phyloP scores from a whole-genome alignment of 1,140 invertebrate genomes.

The Hycleus phaleratus region DNA sequence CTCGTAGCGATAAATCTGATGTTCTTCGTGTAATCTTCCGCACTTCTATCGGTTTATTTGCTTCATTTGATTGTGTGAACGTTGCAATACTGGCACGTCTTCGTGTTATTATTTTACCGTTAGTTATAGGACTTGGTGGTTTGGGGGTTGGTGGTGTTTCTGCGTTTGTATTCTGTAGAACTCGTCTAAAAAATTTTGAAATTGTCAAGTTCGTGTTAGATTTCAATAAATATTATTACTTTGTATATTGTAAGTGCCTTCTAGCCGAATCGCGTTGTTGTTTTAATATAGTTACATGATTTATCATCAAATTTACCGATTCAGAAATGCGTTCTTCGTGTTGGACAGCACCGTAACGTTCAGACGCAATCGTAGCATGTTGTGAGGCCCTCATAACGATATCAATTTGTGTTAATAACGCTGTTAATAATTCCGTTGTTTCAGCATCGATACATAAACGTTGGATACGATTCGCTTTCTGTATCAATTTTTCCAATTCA shows the following conservation, averaged over 20 bases:
- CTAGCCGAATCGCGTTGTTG: constrained; percentile 37
- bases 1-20: constrained; percentile 29
- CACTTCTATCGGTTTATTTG: constrained; percentile 12
- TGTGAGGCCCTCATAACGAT: constrained; percentile 32
- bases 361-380: constrained; percentile 31
- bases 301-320: constrained; percentile 37
- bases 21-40: constrained; percentile 31
- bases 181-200: constrained; percentile 23
- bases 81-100: constrained; percentile 37
- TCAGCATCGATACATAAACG: constrained; percentile 36
- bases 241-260: constrained; percentile 38
- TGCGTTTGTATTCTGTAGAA: constrained; percentile 29
- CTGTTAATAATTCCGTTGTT: constrained; percentile 33
- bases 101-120: constrained; percentile 19
- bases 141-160: constrained; percentile 13
- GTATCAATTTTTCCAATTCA: constrained; percentile 34
- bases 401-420: constrained; percentile 31
- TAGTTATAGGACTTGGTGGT: constrained; percentile 2
- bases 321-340: constrained; percentile 37
- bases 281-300: constrained; percentile 35
- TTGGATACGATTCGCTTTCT: constrained; percentile 30
- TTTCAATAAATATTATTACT: constrained; percentile 24
- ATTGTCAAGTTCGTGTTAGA: not conserved
- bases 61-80: constrained; percentile 21
- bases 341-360: constrained; percentile 39